Conservation (phyloP, 1,140 invertebrate genomes). For the Cydia fagiglandana region DNA sequence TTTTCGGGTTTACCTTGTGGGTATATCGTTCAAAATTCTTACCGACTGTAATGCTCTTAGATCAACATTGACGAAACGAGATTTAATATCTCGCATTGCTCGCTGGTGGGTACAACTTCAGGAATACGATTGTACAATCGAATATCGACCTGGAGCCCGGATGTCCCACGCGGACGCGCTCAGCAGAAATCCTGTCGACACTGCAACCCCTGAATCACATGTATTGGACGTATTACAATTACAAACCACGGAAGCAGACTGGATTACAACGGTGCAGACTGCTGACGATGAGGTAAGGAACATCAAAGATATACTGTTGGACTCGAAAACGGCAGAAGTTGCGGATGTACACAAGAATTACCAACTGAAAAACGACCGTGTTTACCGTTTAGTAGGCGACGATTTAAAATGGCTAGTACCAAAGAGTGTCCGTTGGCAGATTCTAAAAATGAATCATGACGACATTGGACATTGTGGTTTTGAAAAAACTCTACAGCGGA, state of each 20-base stretch:
- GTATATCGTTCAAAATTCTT: background rate
- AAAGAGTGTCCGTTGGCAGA: background rate
- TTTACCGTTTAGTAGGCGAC: background rate
- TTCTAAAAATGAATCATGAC: conserved; percentile 30
- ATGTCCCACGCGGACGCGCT: conserved; percentile 48
- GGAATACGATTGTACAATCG: conserved; percentile 47
- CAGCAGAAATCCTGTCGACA: conserved; percentile 40
- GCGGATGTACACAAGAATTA: background rate
- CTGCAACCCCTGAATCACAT: background rate
- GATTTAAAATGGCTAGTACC: conserved; percentile 10
- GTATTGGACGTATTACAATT: background rate
- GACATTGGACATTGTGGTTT: conserved; percentile 31
- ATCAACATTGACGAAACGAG: background rate
- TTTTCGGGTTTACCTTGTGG: background rate
- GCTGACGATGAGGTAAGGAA: conserved; percentile 27
- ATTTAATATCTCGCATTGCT: conserved; percentile 36
- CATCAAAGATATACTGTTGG: conserved; percentile 35
- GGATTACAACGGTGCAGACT: conserved; percentile 42
- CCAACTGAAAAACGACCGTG: background rate
- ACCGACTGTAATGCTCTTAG: background rate
- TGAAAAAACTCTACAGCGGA: conserved; percentile 32
- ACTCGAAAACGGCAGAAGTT: conserved; percentile 11
- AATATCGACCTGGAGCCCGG: conserved; percentile 43
- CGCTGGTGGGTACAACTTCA: conserved; percentile 47
- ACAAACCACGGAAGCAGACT: conserved; percentile 16